A percentile compares a stretch with the other conserved stretches of the same genome.
phyloP scores from a whole-genome alignment of 2,888 invertebrate species.

The Polyploca ridens region DNA sequence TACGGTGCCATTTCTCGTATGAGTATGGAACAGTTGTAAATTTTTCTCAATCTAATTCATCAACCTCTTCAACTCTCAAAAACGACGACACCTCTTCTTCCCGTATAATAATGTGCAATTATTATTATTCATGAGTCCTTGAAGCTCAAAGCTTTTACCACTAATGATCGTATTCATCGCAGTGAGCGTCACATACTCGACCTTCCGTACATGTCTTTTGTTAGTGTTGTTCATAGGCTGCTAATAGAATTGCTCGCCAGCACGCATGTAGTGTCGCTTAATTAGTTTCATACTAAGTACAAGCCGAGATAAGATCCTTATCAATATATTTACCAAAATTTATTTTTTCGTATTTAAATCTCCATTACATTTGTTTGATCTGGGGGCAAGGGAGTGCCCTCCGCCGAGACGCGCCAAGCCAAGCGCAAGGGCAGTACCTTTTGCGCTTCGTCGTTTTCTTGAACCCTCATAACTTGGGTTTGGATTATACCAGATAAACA shows the following conservation, averaged over 20 bases:
- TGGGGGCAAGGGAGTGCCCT: too few species aligned
- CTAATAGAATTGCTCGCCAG: constrained; percentile 34
- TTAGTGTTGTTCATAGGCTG: constrained; percentile 22
- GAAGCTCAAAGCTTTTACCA: neutral
- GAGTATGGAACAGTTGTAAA: too few species aligned
- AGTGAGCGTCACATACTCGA: constrained; percentile 1
- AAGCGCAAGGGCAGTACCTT: too few species aligned
- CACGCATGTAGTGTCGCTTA: constrained; percentile 30
- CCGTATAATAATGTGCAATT: neutral
- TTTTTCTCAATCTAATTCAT: too few species aligned
- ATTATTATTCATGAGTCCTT: neutral
- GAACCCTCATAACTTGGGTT: too few species aligned
- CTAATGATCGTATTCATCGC: neutral
- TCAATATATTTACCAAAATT: neutral
- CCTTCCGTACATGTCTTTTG: constrained; percentile 19
- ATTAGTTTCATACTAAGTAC: neutral
- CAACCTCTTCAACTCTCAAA: neutral
- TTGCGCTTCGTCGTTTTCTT: too few species aligned
- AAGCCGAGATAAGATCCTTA: neutral
- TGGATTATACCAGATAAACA: too few species aligned
- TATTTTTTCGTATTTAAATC: neutral
- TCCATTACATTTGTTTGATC: neutral
- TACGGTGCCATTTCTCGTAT: too few species aligned
- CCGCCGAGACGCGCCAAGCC: too few species aligned
- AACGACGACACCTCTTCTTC: neutral